Evolutionary conservation across 2,113 vertebrate genomes (phyloP), one percentile per base, ranked within the genome.

Genomic region (Calidris pugnax): DNA sequence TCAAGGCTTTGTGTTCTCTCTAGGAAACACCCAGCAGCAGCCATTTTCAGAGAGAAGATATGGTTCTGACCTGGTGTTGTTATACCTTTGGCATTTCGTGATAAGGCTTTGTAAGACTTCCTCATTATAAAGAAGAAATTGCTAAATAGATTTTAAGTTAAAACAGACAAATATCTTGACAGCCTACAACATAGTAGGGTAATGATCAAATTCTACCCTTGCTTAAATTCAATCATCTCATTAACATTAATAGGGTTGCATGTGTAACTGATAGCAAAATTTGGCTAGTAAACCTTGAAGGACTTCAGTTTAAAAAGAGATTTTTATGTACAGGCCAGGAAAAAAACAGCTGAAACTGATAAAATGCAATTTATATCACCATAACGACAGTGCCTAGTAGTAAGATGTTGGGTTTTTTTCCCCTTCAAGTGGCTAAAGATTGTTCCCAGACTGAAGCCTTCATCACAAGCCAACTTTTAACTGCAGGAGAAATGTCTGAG

Each of bases 351-450:
- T 97, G 96, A 97, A 96, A 96, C 80, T 85, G 94, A 97, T 97
- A 95, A 97, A 97, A 95, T 91, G 37, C 72, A 89, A 95, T 96
- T 93, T 95, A 96, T 97, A 76, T 93, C 92, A 62, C 81, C 84
- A 47, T 87, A 96, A 93, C 47, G 23, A 41, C 69, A 87, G 89
- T 79, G 91, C 84, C 89, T 76, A 89, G 73, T 75, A 94, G 73
- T 92, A 72, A 94, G 74, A 93, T 53, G 45, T 35, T 82, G 89
- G 78, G 27, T 33, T 78, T 94, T 64, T 92, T 63, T 6, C 74
- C 55, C 57, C 90, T 97, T 97, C 91, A 96, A 97, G 84, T 95
- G 94, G 96, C 69, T 91, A 93, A 89, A 97, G 89, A 96, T 97
- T 95, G 87, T 85, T 97, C 89, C 90, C 84, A 97, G 89, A 92